phyloP scores from a whole-genome alignment of 92 coral and sea anemone genomes.

The Palythoa grandis region DNA sequence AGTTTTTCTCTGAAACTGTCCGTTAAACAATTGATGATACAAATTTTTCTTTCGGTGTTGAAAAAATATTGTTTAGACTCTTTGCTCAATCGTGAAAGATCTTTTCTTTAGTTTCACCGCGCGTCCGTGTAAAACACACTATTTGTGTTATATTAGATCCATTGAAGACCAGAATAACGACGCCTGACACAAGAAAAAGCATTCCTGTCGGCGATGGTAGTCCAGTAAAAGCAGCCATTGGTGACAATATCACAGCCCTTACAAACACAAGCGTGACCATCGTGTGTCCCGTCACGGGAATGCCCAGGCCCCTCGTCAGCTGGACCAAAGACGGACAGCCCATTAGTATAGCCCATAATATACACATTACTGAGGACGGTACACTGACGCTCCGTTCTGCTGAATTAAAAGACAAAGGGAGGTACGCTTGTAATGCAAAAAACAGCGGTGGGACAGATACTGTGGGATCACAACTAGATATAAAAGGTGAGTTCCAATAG shows the following conservation, averaged over 20 bases:
- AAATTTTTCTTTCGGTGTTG: no score
- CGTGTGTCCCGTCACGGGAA: slow-evolving; percentile 25
- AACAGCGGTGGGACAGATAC: slow-evolving; percentile 62
- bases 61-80: no score
- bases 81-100: no score
- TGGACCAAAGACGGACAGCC: slow-evolving; percentile 31
- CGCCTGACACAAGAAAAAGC: neutral
- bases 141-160: slow-evolving; percentile 2
- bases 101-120: no score
- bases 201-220: slow-evolving; percentile 20
- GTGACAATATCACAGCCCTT: slow-evolving; percentile 39
- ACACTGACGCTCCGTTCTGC: slow-evolving; percentile 50
- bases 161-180: neutral
- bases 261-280: slow-evolving; percentile 30
- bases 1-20: no score
- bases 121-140: no score
- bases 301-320: slow-evolving; percentile 21
- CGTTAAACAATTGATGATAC: no score
- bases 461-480: slow-evolving; percentile 43
- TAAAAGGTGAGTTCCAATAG: slow-evolving; percentile 50
- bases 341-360: neutral
- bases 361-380: slow-evolving; percentile 38
- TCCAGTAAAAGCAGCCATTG: slow-evolving; percentile 6
- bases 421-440: slow-evolving; percentile 60
- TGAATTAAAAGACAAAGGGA: slow-evolving; percentile 48